These are phyloP conservation scores for Eurystomus glaucurus DNA, from an alignment of 2,797 vertebrate species.

Conservation along the genomic window DNA sequence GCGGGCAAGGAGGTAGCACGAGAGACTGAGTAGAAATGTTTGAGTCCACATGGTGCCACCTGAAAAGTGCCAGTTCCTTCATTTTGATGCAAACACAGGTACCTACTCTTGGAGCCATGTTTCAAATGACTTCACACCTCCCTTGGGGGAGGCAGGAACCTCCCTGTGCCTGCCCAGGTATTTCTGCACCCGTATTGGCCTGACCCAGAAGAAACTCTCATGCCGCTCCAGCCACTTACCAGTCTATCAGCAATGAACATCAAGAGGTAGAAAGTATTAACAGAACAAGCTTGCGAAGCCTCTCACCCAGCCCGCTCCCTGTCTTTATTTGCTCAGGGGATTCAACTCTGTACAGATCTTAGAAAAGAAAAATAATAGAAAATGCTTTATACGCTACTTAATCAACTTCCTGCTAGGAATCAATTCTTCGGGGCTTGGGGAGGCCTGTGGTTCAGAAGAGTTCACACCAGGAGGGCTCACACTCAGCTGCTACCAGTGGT, in stretches of 20 bases:
- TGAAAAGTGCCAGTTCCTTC: not conserved
- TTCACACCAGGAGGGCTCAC: not conserved
- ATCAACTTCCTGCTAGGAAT: not conserved
- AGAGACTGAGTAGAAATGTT: not conserved
- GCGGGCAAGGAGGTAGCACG: rapidly evolving
- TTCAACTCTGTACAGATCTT: not conserved
- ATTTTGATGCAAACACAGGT: not conserved
- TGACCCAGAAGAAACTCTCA: not conserved
- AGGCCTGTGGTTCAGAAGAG: not conserved
- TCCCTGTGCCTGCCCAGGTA: not conserved
- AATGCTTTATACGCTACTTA: not conserved
- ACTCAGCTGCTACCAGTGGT: not conserved
- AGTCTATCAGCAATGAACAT: rapidly evolving
- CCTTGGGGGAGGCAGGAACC: not conserved
- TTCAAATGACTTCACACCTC: rapidly evolving
- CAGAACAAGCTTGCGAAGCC: not conserved
- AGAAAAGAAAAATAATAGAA: not conserved
- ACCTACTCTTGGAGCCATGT: rapidly evolving
- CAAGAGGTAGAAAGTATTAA: slow-evolving; percentile 54
- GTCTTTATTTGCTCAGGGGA: not conserved
- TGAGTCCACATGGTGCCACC: not conserved
- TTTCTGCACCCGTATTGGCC: not conserved
- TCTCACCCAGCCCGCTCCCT: not conserved
- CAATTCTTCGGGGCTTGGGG: rapidly evolving
- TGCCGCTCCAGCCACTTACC: rapidly evolving